Base-by-base conservation (phyloP, 2,797 vertebrate genomes). In the Falco rusticolus region DNA sequence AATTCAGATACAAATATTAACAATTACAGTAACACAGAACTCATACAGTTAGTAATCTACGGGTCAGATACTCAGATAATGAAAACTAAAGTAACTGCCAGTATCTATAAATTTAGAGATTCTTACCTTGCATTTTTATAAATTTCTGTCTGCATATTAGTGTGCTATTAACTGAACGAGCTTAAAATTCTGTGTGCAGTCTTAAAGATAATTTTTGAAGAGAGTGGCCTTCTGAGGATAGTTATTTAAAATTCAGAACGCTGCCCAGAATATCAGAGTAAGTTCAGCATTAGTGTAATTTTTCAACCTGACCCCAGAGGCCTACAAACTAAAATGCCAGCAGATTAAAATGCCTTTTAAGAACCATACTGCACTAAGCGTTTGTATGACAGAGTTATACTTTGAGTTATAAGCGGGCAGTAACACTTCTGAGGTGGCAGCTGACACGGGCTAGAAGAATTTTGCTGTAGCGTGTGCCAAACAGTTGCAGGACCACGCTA, bases 261-360 rank as follows among this genome's bases (percentile, higher is more conserved):
- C 72, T 94, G 92, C 82, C 93, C 72, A 95, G 90, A 95, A 92
- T 93, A 97, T 95, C 90, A 93, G 54, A 96, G 87, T 88, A 86
- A 92, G 66, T 96, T 95, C 89, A 94, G 69, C 87, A 84, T 86
- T 89, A 93, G 87, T 88, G 90, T 50, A 96, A 91, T 89, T 92
- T 96, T 96, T 97, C 96, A 92, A 74, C 76, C 94, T 94, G 89
- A 95, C 87, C 84, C 84, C 66, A 72, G 84, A 96, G 93, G 41
- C 89, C 84, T 91, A 84, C 12, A 2, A 90, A 90, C 90, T 93
- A 81, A 94, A 97, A 94, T 91, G 92, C 72, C 84, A 96, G 87
- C 59, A 78, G 92, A 97, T 93, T 95, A 94, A 97, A 96, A 91
- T 78, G 90, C 65, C 66, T 96, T 96, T 96, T 92, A 96, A 92